A percentile compares a stretch with the other conserved stretches of the same genome.
phyloP scores from a whole-genome alignment of 2,797 vertebrate species.

The Sternotherus odoratus region DNA sequence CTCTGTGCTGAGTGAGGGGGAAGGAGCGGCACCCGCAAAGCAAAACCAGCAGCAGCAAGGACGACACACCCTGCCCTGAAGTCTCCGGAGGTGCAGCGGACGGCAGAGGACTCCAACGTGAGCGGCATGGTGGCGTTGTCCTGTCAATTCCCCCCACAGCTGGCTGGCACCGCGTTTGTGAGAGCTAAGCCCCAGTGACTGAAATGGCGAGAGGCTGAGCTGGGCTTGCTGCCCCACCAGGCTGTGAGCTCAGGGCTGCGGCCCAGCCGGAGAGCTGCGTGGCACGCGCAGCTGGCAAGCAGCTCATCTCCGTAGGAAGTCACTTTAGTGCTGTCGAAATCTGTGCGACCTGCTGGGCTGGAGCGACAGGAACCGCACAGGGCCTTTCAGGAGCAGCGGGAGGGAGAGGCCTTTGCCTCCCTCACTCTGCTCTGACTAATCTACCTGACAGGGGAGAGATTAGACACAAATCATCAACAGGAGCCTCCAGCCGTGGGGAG shows the following conservation, averaged over 20 bases:
- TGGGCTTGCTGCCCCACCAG: not conserved
- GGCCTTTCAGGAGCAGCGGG: not conserved
- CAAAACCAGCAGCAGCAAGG: not conserved
- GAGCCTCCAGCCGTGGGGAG: not conserved
- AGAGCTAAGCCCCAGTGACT: not conserved
- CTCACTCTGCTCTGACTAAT: not conserved
- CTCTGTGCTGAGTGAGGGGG: not conserved
- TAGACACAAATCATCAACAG: not conserved
- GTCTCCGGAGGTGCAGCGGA: not conserved
- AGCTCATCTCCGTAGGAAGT: not conserved
- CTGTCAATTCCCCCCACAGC: not conserved
- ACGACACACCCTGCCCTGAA: not conserved
- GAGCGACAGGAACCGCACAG: not conserved
- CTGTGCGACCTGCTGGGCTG: not conserved
- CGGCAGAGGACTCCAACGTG: accelerated
- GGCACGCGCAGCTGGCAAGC: not conserved
- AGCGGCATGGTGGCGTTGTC: accelerated
- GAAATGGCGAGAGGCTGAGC: not conserved
- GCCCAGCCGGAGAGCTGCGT: not conserved
- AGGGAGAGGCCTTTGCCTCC: not conserved
- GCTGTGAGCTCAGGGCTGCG: not conserved
- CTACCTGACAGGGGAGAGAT: not conserved
- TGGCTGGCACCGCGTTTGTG: not conserved
- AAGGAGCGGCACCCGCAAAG: accelerated
- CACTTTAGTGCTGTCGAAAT: not conserved